Conservation (phyloP, 2,888 invertebrate genomes). For the Andrena trimmerana region DNA sequence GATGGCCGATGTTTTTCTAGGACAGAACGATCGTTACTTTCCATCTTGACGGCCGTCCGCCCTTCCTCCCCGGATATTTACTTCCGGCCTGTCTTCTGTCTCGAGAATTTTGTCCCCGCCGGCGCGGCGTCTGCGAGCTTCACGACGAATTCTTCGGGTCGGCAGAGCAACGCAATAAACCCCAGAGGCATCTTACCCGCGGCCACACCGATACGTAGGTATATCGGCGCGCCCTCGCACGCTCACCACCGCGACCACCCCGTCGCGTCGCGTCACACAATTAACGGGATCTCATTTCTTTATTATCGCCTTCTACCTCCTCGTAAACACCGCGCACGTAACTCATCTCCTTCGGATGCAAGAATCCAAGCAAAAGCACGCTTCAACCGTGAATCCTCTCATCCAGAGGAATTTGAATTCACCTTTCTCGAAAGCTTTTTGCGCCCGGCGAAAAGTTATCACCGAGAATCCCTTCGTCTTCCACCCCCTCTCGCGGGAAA, state of each 20-base stretch:
- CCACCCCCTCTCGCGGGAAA: neutral
- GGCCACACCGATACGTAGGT: conserved; percentile 15
- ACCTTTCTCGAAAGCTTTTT: conserved; percentile 8
- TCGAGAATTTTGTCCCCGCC: conserved; percentile 67
- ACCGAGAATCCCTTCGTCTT: neutral
- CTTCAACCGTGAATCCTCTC: neutral
- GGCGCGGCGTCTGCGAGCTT: conserved; percentile 25
- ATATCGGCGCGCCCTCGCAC: conserved; percentile 12
- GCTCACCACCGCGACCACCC: neutral
- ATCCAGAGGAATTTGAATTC: conserved; percentile 10
- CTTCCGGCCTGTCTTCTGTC: conserved; percentile 59
- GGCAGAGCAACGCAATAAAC: conserved; percentile 66
- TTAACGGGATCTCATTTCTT: conserved; percentile 46
- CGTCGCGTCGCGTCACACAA: conserved; percentile 15
- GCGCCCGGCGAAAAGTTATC: neutral
- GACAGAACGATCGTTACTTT: conserved; percentile 67
- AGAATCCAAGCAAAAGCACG: neutral
- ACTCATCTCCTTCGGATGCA: neutral
- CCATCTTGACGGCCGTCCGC: conserved; percentile 55
- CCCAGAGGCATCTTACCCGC: conserved; percentile 36
- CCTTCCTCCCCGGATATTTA: conserved; percentile 64
- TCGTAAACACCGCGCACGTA: neutral
- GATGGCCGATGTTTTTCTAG: conserved; percentile 63
- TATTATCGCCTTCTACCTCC: conserved; percentile 17
- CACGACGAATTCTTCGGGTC: conserved; percentile 65